Evolutionary conservation across 2,888 invertebrate species (phyloP), one percentile per base, ranked within the genome.

Genomic region (Synergus laeviventris): DNA sequence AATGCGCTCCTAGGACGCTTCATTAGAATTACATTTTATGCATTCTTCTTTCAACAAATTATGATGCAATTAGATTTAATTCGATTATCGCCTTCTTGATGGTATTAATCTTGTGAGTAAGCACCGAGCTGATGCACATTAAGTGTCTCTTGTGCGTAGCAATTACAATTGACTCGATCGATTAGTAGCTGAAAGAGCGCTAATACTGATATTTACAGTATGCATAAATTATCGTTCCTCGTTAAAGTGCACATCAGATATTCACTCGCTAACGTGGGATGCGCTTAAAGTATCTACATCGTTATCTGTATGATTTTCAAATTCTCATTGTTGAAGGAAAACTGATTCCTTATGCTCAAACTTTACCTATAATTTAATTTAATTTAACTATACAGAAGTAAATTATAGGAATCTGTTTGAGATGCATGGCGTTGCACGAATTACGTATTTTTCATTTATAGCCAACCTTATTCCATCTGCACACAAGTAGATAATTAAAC

Each of bases 121-220:
- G 1, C n/a, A n/a, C 36, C 8, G 36, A 36, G 61, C 31, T 60
- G 60, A 60, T 60, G 60, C 31, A 61, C 36, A 61, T 61, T 36
- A 61, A 61, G 16, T 61, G 61, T 38, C 36, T 36, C 38, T 61
- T 62, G 36, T 3, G n/a, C 38, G 18, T 62, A 62, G 62, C n/a
- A 62, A 38, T 62, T 62, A 38, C 62, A 62, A 38, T n/a, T 38
- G 38, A 62, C 38, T 62, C n/a, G 62, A 62, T 62, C 62, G 61
- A 61, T 61, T 36, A 61, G 61, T n/a, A 61, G 61, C 61, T 62
- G 18, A 62, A 38, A 11, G 62, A 62, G 38, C 62, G 18, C 11
- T 38, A 62, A 62, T 62, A 39, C n/a, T n/a, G 62, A 38, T 62
- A 36, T n/a, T 62, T 38, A 18, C 36, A 62, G 62, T 62, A 18